A percentile compares a stretch with the other conserved stretches of the same genome.
Evolutionary conservation across 2,797 vertebrate genomes (phyloP).

Genomic region (Chaunax sp.): DNA sequence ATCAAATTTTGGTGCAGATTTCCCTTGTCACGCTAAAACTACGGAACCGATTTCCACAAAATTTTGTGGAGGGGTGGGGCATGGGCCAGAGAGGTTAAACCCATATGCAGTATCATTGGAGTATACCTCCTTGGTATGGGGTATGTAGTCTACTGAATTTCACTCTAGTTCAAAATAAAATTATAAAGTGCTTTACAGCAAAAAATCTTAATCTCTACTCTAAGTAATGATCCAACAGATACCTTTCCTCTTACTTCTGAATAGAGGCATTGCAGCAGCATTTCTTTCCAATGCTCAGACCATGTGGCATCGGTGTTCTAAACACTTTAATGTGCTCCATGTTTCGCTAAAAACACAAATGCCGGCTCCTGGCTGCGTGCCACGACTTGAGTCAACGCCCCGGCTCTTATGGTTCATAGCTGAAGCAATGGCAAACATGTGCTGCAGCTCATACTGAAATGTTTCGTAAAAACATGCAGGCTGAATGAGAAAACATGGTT

Average conservation of each 20-base stretch:
- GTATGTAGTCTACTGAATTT: no score
- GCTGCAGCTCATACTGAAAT: constrained; percentile 3
- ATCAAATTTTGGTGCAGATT: no score
- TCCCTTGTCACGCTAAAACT: no score
- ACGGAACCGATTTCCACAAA: no score
- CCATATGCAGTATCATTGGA: no score
- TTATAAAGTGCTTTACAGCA: no score
- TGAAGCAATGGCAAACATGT: constrained; percentile 26
- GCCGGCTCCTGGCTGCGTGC: constrained; percentile 20
- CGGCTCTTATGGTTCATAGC: constrained; percentile 5
- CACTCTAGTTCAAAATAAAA: no score
- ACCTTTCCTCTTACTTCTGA: not conserved
- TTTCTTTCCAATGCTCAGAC: not conserved
- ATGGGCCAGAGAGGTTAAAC: no score
- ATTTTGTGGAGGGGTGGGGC: no score
- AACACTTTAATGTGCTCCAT: constrained; percentile 15
- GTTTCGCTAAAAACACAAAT: constrained; percentile 1
- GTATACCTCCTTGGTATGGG: no score
- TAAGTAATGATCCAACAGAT: constrained; percentile 2
- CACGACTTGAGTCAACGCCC: constrained; percentile 14
- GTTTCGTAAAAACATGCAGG: constrained; percentile 1
- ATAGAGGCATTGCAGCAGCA: not conserved
- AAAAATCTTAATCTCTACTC: no score
- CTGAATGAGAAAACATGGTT: not conserved
- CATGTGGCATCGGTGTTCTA: constrained; percentile 5